Evolutionary conservation across 2,113 vertebrate genomes (phyloP), one percentile per base, ranked within the genome.

Genomic region (Ibidorhyncha struthersii): DNA sequence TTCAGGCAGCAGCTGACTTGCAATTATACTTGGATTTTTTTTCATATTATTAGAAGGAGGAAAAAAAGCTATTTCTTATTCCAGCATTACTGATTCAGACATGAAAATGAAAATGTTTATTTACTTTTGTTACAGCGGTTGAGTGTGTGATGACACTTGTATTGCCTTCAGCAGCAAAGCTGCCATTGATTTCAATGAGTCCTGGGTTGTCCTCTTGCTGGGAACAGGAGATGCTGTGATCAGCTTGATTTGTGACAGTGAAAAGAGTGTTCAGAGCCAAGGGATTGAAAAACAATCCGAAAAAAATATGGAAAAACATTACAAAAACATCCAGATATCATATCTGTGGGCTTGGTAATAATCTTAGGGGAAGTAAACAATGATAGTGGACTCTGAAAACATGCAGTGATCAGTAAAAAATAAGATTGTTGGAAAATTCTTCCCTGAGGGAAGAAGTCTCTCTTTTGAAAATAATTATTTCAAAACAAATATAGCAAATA

Each of bases 311-410:
- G 77, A 47, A 95, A 95, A 86, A 66, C 41, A 9, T 55, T 69
- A 53, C 25, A 72, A 67, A 92, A 90, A 21, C 38, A 77, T 56
- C n/a, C 70, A 90, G 45, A 65, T 69, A 50, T 83, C 63, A 1
- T 85, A 90, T 94, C 89, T 91, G 62, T 93, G 78, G 62, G 77
- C 45, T 73, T 96, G 58, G 61, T 96, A 91, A 81, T 93, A 67
- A 96, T 92, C 93, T 61, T 81, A 53, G 34, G 38, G 94, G 83
- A 87, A 94, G 66, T 86, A 94, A 96, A 94, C 86, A 88, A 79
- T 79, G 36, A 30, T 70, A 66, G 2, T 53, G 71, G 53, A 58
- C 74, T 97, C 91, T 40, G 58, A 85, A 93, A 93, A 85, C 52
- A 89, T 30, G 25, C 67, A 91, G 36, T 3, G n/a, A 79, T 86